These are phyloP conservation scores for Panagrolaimus sp. DNA, from an alignment of 1,140 invertebrate genomes.

Conservation along the genomic window DNA sequence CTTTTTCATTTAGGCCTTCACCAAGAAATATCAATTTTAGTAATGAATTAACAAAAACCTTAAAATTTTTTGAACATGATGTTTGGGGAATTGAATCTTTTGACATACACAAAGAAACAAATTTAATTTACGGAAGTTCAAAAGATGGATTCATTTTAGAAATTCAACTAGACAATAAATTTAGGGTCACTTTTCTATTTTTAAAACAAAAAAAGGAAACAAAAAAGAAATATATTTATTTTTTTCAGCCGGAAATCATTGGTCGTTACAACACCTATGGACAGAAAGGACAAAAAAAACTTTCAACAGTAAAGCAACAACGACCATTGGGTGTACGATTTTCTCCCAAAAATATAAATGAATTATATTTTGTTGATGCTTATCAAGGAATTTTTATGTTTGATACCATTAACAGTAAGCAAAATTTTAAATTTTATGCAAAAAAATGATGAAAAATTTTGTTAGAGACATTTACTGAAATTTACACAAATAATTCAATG, in stretches of 20 bases:
- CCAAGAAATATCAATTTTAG: background rate
- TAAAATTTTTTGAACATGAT: background rate
- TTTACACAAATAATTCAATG: background rate
- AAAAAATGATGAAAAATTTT: background rate
- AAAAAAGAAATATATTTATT: background rate
- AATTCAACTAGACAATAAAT: background rate
- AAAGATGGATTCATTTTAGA: slow-evolving; percentile 10
- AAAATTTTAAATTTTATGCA: background rate
- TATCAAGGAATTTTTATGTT: slow-evolving; percentile 16
- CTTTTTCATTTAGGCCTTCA: background rate
- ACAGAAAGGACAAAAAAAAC: background rate
- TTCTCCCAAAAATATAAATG: background rate
- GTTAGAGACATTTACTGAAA: background rate
- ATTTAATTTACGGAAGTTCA: background rate
- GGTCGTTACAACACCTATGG: background rate
- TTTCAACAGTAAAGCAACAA: too few species aligned
- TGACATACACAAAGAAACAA: background rate
- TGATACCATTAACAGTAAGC: background rate
- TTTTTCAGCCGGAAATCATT: background rate
- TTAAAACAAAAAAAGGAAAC: background rate
- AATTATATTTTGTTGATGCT: slow-evolving; percentile 1
- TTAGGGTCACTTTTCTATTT: too few species aligned
- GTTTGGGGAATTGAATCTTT: slow-evolving; percentile 2
- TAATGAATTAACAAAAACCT: background rate
- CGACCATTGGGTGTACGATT: background rate